Evolutionary conservation across 2,113 vertebrate species (phyloP).

Genomic region (Sinocyclocheilus anshuiensis): DNA sequence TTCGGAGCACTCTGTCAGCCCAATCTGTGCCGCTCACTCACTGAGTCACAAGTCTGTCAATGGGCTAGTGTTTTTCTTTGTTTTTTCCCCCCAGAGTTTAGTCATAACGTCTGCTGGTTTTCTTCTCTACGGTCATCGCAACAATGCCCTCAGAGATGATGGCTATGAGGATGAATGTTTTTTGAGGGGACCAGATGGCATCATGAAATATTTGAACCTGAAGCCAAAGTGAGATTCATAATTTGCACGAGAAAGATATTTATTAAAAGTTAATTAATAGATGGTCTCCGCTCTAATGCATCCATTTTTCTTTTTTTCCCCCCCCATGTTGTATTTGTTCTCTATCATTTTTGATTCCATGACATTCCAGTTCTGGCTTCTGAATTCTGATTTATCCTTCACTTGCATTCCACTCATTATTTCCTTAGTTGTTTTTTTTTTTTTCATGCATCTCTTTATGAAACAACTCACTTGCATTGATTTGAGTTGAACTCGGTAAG

Average conservation of each 20-base stretch:
- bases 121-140: slow-evolving; percentile 36
- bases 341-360: background rate
- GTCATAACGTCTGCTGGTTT: slow-evolving; percentile 48
- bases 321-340: background rate
- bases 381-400: background rate
- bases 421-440: background rate
- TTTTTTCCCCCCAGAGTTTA: slow-evolving; percentile 26
- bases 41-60: slow-evolving; percentile 52
- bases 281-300: background rate
- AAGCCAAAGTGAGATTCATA: slow-evolving; percentile 17
- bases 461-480: slow-evolving; percentile 22
- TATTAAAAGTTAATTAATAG: background rate
- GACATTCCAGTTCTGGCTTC: background rate
- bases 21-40: slow-evolving; percentile 38
- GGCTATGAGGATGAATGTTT: slow-evolving; percentile 34
- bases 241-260: background rate
- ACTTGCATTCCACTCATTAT: slow-evolving; percentile 3
- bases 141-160: slow-evolving; percentile 39
- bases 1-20: slow-evolving; percentile 28
- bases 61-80: slow-evolving; percentile 35
- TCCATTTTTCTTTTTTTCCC: background rate
- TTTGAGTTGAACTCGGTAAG: background rate
- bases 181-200: slow-evolving; percentile 41
- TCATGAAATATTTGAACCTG: slow-evolving; percentile 42
- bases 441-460: background rate